phyloP scores from a whole-genome alignment of 2,797 vertebrate species.

The Diplodus sargus region DNA sequence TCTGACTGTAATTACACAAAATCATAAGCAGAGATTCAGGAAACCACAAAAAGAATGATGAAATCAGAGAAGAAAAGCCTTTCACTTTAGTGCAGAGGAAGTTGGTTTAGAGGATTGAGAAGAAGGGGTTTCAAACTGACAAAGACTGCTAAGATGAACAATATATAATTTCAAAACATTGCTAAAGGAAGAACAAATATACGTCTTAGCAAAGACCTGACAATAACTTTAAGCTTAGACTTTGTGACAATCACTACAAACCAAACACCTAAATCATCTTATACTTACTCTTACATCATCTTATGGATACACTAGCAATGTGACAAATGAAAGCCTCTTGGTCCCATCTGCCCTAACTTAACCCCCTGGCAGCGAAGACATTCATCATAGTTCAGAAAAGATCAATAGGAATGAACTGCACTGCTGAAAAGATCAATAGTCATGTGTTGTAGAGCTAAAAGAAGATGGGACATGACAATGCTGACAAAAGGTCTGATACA shows the following conservation, averaged over 20 bases:
- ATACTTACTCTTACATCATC: not conserved
- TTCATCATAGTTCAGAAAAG: constrained; percentile 90
- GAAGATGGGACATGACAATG: constrained; percentile 78
- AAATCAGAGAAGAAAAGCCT: not conserved
- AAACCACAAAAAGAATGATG: not conserved
- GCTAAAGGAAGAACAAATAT: not conserved
- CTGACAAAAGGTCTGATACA: constrained; percentile 70
- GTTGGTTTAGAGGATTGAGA: not conserved
- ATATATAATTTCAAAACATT: not conserved
- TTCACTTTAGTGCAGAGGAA: not conserved
- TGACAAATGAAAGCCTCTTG: constrained; percentile 55
- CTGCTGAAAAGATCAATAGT: constrained; percentile 92
- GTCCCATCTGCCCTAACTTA: constrained; percentile 54
- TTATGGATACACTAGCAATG: constrained; percentile 32
- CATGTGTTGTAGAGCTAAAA: constrained; percentile 86
- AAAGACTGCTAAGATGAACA: not conserved
- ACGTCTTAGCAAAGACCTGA: not conserved
- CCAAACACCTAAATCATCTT: not conserved
- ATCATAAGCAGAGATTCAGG: not conserved
- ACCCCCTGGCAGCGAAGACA: constrained; percentile 81
- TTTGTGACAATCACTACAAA: constrained; percentile 7
- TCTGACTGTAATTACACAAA: constrained; percentile 1
- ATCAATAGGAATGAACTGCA: constrained; percentile 95
- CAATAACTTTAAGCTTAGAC: not conserved
- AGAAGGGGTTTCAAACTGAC: not conserved